Base-by-base conservation (phyloP, 2,113 vertebrate genomes). In the Thermophis baileyi region DNA sequence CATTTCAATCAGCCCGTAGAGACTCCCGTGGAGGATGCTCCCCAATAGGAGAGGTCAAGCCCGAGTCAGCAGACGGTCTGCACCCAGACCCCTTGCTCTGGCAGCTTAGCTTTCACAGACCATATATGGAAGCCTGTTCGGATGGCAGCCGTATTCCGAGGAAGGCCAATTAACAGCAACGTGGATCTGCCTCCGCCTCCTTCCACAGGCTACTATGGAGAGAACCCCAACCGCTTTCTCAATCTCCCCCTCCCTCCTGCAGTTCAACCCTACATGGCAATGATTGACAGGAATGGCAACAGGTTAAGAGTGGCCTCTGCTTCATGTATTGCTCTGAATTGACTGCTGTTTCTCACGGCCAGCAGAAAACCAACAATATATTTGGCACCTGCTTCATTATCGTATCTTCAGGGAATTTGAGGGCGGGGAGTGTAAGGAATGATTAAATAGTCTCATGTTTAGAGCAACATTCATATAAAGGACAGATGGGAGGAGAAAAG, bases 381-480 rank as follows among this genome's bases (percentile, higher is more conserved):
- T 5, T 1, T 88, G 98, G 98, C 98, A 98, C 98, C 98, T 99
- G 98, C 98, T 98, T 96, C 98, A 98, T 99, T 99, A 99, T 97
- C 98, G 98, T 98, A 98, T 97, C 96, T 96, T 94, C 95, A 91
- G 96, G 95, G 96, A 97, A 97, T 95, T 25, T 49, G 95, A 85
- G 87, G 91, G 93, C 51, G 93, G 91, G 53, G 91, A 92, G 86
- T 4, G 55, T 49, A 93, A 85, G 60, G 94, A 92, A 63, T 0
- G 18, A 94, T 91, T 53, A 95, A 95, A 91, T 6, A 0, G 90
- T 89, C 94, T 93, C 93, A 89, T 91, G 89, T 94, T 89, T 0
- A 0, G 91, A 90, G 54, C 9, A 35, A 90, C 86, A 51, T 89
- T 89, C 49, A 63, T 85, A 93, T 90, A 92, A 49, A 81, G 74